Percentiles rank a stretch among this genome's conserved stretches.
Evolutionary conservation across 2,113 vertebrate genomes (phyloP).

Genomic region (Galbula dea): DNA sequence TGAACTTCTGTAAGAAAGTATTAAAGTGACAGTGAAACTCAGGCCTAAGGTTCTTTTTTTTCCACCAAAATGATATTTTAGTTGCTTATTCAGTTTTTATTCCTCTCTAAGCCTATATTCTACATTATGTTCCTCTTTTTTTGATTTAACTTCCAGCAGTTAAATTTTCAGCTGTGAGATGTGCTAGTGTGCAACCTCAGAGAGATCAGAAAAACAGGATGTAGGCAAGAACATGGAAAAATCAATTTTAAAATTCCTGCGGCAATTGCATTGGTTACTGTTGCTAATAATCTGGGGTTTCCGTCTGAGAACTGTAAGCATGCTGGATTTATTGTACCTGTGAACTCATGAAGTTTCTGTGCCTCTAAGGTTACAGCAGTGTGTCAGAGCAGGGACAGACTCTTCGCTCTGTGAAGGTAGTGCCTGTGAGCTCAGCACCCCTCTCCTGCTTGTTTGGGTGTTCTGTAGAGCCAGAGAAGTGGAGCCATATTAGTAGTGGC

Average conservation of each 20-base stretch:
- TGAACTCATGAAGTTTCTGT: background rate
- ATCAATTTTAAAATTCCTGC: background rate
- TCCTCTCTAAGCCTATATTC: background rate
- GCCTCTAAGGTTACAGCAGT: background rate
- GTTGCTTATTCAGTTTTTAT: background rate
- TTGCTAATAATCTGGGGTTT: background rate
- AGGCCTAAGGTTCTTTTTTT: background rate
- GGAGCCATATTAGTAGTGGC: background rate
- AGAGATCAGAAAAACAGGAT: background rate
- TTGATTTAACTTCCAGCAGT: background rate
- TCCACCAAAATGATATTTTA: background rate
- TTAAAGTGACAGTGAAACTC: fast-evolving
- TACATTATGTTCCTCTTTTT: background rate
- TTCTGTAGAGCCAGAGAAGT: background rate
- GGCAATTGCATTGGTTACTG: background rate
- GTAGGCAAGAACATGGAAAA: background rate
- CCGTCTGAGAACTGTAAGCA: background rate
- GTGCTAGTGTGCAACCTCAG: fast-evolving
- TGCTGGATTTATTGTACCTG: background rate
- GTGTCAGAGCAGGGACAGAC: background rate
- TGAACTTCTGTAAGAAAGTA: background rate
- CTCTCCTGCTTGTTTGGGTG: fast-evolving
- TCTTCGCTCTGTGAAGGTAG: background rate
- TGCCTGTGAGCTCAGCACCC: fast-evolving
- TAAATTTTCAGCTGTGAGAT: background rate